Base-by-base conservation (phyloP, 2,888 invertebrate species). In the Lagria hirta region DNA sequence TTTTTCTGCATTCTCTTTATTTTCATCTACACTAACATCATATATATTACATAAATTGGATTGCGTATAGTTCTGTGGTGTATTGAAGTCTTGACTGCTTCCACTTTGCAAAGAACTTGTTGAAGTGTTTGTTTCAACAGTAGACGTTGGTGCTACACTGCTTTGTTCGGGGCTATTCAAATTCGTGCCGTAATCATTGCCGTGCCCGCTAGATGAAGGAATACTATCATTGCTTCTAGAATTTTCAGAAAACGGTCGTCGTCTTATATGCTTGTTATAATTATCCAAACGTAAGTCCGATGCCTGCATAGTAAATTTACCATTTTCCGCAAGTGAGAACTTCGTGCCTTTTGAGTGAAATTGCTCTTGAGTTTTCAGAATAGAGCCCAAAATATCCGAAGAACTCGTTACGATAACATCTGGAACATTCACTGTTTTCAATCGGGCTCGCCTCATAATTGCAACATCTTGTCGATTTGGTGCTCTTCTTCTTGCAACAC, bases 361-460 rank as follows among this genome's bases (percentile, higher is more conserved):
- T 44, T 81, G 74, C 32, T 82, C 77, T 66, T 88, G 88, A 53
- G 80, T 77, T 49, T 81, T 80, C 58, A 89, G 71, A 53, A 89
- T 88, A 57, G 76, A 80, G 16, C 80, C 81, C 3, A 89, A 70
- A 4, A 89, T 59, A 69, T 88, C 86, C 1, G 78, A 72, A 5
- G 74, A 71, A n/a, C 76, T 60, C 1, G 61, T 56, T n/a, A 59
- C 63, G 1, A 70, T 48, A 12, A 74, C 71, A 51, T 65, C 70
- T 11, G 74, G 64, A 21, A 24, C 72, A 55, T 12, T 30, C 3
- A 68, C 57, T 64, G 73, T 72, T 62, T 81, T 81, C 44, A 78
- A 68, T 43, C 78, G 67, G 3, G 61, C 59, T 7, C 58, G 49
- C 28, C 69, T 48, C 11, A 69, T 54, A 20, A 66, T 44, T 3